Conservation (phyloP, 2,888 invertebrate genomes). For the Plagiodera versicolora region DNA sequence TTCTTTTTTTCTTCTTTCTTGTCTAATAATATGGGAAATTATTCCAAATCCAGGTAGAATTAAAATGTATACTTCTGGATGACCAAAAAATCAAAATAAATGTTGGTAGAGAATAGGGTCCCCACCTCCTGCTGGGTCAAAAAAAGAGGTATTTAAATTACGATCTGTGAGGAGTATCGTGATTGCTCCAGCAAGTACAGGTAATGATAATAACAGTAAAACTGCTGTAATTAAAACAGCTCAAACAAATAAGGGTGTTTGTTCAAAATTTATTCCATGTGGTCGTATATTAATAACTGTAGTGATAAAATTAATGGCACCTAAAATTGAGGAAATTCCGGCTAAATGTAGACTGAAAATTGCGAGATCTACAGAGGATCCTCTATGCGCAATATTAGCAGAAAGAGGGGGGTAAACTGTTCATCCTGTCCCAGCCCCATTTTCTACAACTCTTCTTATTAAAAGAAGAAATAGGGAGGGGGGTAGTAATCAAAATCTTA, state of each 20-base stretch:
- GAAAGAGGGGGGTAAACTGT: constrained; percentile 51
- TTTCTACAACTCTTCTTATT: constrained; percentile 66
- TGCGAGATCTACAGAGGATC: constrained; percentile 63
- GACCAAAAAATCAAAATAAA: constrained; percentile 59
- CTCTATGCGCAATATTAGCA: constrained; percentile 14
- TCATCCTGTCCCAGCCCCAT: constrained; percentile 77
- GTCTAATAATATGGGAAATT: constrained; percentile 76
- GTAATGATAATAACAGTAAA: constrained; percentile 68
- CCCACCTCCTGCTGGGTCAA: too few relatives aligned
- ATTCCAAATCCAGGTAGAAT: constrained; percentile 61
- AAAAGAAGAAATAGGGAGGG: constrained; percentile 63
- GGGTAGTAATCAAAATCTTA: constrained; percentile 80
- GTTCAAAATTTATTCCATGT: constrained; percentile 62
- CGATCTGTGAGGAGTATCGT: too few relatives aligned
- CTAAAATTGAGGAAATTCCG: constrained; percentile 73
- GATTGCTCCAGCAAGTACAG: constrained; percentile 59
- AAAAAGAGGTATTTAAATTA: too few relatives aligned
- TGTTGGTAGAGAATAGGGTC: too few relatives aligned
- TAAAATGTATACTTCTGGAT: constrained; percentile 82
- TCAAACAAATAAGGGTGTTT: constrained; percentile 74
- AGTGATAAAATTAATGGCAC: constrained; percentile 78
- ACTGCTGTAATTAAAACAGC: constrained; percentile 69
- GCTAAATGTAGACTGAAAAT: constrained; percentile 79
- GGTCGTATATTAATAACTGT: constrained; percentile 74
- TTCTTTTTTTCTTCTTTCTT: constrained; percentile 62